phyloP scores from a whole-genome alignment of 2,797 vertebrate genomes.

The Channallabes apus region DNA sequence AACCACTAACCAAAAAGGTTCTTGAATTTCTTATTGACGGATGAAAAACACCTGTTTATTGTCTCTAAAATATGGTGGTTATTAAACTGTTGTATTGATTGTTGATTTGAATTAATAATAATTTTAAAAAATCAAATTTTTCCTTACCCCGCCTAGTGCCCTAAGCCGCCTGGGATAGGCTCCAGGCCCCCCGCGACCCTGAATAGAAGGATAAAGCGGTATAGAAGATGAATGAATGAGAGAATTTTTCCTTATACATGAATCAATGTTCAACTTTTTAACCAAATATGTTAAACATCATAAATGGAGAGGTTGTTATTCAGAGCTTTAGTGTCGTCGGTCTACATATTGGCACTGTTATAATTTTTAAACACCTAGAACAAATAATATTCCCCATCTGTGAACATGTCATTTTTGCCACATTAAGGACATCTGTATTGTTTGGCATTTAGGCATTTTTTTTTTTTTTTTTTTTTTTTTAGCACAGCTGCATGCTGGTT shows the following conservation, averaged over 20 bases:
- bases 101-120: no score
- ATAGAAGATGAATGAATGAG: no score
- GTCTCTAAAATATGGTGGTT: neutral
- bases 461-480: neutral
- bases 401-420: neutral
- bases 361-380: neutral
- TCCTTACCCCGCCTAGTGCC: no score
- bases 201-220: no score
- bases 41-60: neutral
- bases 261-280: neutral
- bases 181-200: no score
- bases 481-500: constrained; percentile 3
- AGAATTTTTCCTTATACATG: neutral
- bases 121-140: no score
- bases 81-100: neutral
- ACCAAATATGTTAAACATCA: neutral
- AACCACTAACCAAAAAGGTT: neutral
- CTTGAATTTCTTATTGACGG: neutral
- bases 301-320: neutral
- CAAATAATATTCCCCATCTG: neutral
- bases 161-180: no score
- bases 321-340: neutral
- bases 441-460: neutral
- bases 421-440: neutral
- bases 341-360: neutral